phyloP scores from a whole-genome alignment of 2,888 invertebrate genomes.

The Coelopa pilipes region DNA sequence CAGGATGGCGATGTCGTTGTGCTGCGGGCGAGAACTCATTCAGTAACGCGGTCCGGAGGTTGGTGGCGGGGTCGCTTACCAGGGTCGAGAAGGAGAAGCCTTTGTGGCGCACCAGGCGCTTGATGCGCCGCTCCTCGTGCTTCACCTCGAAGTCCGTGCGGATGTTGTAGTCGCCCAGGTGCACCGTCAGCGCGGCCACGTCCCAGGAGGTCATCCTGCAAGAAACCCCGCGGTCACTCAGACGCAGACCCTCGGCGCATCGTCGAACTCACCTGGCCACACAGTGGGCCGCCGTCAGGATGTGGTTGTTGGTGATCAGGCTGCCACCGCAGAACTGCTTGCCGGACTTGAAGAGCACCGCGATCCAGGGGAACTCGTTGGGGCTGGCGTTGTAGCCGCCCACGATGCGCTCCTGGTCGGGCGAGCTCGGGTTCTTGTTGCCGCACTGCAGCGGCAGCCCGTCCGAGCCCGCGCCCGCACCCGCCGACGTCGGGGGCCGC shows the following conservation, averaged over 20 bases:
- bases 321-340: slow-evolving; percentile 91
- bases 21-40: slow-evolving; percentile 68
- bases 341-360: slow-evolving; percentile 83
- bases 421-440: slow-evolving; percentile 76
- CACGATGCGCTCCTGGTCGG: slow-evolving; percentile 85
- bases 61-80: slow-evolving; percentile 67
- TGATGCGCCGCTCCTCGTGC: slow-evolving; percentile 82
- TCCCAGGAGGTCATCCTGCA: slow-evolving; percentile 86
- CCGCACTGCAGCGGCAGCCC: slow-evolving; percentile 71
- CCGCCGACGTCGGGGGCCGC: slow-evolving; percentile 50
- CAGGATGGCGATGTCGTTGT: slow-evolving; percentile 85
- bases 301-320: slow-evolving; percentile 78
- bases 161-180: slow-evolving; percentile 87
- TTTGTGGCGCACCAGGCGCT: slow-evolving; percentile 84
- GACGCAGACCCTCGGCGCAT: too few species aligned
- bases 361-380: slow-evolving; percentile 89
- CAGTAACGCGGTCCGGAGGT: neutral
- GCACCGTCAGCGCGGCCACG: slow-evolving; percentile 82
- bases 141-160: slow-evolving; percentile 78
- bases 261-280: slow-evolving; percentile 88
- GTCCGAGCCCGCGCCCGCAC: slow-evolving; percentile 43
- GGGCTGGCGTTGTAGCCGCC: slow-evolving; percentile 84
- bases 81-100: slow-evolving; percentile 85
- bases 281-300: slow-evolving; percentile 88
- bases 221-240: too few species aligned